Conservation (phyloP, 1,140 invertebrate genomes). For the Drosophila yakuba region DNA sequence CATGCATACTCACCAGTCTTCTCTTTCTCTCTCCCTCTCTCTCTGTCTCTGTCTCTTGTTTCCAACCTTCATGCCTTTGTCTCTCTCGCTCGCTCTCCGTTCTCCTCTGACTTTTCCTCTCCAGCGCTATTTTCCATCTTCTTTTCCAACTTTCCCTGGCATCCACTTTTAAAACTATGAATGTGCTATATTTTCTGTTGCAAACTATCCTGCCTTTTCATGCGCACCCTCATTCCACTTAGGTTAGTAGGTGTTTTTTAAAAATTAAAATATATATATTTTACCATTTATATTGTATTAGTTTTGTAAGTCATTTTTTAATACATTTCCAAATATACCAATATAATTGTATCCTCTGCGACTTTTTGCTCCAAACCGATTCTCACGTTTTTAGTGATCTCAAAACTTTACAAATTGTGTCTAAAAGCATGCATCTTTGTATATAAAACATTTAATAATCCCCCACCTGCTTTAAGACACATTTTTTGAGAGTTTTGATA, state of each 20-base stretch:
- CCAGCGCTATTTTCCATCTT: neutral
- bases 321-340: conserved; percentile 58
- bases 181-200: conserved; percentile 7
- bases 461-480: neutral
- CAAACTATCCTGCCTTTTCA: conserved; percentile 15
- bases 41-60: conserved; percentile 2
- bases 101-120: too few species aligned
- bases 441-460: conserved; percentile 19
- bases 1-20: conserved; percentile 17
- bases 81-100: neutral
- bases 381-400: neutral
- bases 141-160: neutral
- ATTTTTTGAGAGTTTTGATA: neutral
- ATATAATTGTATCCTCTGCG: conserved; percentile 25
- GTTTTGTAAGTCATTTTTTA: conserved; percentile 56
- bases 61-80: neutral
- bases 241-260: conserved; percentile 72
- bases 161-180: neutral
- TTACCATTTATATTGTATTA: conserved; percentile 62
- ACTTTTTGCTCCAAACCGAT: conserved; percentile 21
- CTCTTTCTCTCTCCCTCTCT: conserved; percentile 2
- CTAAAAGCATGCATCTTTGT: conserved; percentile 7
- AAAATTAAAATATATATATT: conserved; percentile 32
- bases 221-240: conserved; percentile 34
- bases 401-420: neutral